Evolutionary conservation across 2,888 invertebrate species (phyloP).

Genomic region (Limnephilus auricula): DNA sequence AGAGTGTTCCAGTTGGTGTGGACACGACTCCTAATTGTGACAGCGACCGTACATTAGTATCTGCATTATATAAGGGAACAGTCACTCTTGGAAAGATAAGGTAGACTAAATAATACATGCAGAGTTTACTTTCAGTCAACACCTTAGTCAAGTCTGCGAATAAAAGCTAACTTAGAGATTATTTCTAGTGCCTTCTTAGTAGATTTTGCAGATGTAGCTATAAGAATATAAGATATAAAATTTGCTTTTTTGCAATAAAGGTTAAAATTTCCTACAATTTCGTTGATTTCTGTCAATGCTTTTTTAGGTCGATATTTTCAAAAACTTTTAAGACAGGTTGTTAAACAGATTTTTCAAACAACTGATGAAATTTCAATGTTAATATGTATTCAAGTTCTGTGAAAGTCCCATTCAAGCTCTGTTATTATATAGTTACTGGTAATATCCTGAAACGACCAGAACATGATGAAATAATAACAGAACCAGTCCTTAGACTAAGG

Average conservation of each 20-base stretch:
- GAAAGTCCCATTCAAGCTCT: no score
- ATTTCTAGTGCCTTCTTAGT: background rate
- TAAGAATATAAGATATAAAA: background rate
- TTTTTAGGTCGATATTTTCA: no score
- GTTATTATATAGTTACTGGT: no score
- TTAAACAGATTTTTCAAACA: no score
- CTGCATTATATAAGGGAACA: conserved; percentile 54
- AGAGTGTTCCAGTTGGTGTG: background rate
- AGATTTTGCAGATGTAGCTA: background rate
- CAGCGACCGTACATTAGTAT: conserved; percentile 54
- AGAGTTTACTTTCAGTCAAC: background rate
- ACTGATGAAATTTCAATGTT: no score
- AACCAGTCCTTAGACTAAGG: no score
- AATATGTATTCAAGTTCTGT: no score
- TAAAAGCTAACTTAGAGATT: background rate
- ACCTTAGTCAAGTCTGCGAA: background rate
- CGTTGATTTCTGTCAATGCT: background rate
- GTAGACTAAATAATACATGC: background rate
- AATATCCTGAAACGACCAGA: no score
- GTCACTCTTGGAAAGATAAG: background rate
- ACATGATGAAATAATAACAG: no score
- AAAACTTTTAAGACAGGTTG: no score
- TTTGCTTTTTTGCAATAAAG: background rate
- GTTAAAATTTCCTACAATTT: background rate
- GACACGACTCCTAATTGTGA: conserved; percentile 51